Percentiles rank a stretch among this genome's conserved stretches.
These are phyloP conservation scores for Drosophila sordidapex DNA, from an alignment of 2,888 invertebrate species.

Conservation along the genomic window DNA sequence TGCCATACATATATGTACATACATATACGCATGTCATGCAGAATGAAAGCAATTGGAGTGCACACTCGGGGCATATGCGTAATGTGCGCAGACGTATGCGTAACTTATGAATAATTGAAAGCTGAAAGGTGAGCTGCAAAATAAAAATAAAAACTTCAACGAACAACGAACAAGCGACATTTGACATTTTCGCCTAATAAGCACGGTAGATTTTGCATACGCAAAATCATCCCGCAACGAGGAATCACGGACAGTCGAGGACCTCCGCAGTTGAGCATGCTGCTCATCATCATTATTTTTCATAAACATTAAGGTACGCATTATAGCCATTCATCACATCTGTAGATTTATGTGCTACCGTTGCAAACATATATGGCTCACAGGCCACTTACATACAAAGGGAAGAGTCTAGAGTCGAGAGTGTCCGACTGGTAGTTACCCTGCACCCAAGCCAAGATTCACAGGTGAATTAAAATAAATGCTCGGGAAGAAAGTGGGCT, in stretches of 20 bases:
- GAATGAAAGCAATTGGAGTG: constrained; percentile 44
- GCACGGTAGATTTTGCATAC: constrained; percentile 38
- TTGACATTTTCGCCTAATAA: constrained; percentile 50
- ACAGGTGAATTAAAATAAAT: neutral
- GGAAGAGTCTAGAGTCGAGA: neutral
- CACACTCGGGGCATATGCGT: constrained; percentile 62
- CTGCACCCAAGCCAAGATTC: neutral
- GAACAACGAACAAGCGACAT: constrained; percentile 32
- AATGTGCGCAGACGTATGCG: constrained; percentile 63
- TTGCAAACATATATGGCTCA: constrained; percentile 33
- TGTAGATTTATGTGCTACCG: constrained; percentile 71
- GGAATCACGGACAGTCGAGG: neutral
- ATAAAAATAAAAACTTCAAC: constrained; percentile 4
- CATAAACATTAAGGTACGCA: constrained; percentile 75
- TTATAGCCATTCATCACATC: constrained; percentile 80
- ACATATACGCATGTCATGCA: neutral
- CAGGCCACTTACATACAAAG: constrained; percentile 12
- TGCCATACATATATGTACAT: constrained; percentile 5
- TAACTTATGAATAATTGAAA: constrained; percentile 78
- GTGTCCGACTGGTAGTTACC: neutral
- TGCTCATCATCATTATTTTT: constrained; percentile 79
- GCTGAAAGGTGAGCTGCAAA: constrained; percentile 36
- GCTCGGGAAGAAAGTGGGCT: neutral
- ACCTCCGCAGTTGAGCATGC: constrained; percentile 11
- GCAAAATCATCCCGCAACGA: neutral